Base-by-base conservation (phyloP, 2,113 vertebrate species). In the Prionailurus bengalensis region DNA sequence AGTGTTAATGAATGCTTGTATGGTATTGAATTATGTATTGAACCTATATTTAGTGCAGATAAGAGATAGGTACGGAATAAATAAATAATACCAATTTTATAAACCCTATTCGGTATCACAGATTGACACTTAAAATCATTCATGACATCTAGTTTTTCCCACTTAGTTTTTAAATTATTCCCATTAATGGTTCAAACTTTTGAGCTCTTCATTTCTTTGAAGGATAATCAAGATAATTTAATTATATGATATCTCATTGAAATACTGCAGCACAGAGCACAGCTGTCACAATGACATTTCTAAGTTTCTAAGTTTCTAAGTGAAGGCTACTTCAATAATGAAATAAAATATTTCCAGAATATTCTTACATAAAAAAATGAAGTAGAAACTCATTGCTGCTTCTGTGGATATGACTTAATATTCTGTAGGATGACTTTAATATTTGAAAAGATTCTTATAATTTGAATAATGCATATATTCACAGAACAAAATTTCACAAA, bases 231-330 rank as follows among this genome's bases (percentile, higher is more conserved):
- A 65, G 9, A 65, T 70, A 71, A 17, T 66, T 89, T 53, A 91
- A 19, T 39, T 80, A 45, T 23, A 23, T 63, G 13, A 21, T 65
- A 81, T 79, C 5, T 70, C 36, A 82, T 19, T 42, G 73, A 85
- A 92, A 86, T 81, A 71, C 8, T 58, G 27, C 0, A 78, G 27
- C 12, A 45, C 7, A 13, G 3, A 86, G 4, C 10, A 58, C 53
- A 89, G 39, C 33, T 76, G 11, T 91, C 36, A 79, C 85, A 91
- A 81, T 94, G 29, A 25, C 25, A 8, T 74, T 66, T 86, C 14
- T 31, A 95, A 87, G 3, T 68, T 94, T 94, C 79, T 31, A 95
- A 87, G 3, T 68, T 94, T 94, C 79, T 89, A 61, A 91, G 55
- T 61, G 58, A 78, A 83, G 23, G 4, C 21, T 73, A 84, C 3